Evolutionary conservation across 1,140 invertebrate species (phyloP), one percentile per base, ranked within the genome.

Genomic region (Thaumatotibia leucotreta): DNA sequence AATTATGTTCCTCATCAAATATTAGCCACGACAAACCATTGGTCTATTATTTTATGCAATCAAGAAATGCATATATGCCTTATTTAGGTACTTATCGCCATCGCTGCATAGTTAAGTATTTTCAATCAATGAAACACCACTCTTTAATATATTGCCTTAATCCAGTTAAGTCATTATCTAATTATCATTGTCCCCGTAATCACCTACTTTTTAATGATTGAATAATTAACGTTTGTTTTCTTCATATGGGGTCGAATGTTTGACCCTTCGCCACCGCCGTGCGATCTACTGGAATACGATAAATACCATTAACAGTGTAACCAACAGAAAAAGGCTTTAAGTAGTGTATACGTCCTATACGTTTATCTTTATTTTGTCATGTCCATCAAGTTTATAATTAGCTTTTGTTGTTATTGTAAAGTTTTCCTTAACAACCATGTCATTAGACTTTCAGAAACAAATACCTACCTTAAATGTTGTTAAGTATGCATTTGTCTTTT

Each of bases 221-320:
- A 58, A 58, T 58, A 58, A 29, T 29, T 14, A 58, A 58, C 52
- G 24, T 14, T 24, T 58, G 52, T 58, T 58, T 58, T 58, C 24
- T 58, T 58, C 52, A 58, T n/a, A 11, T 31, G 52, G 24, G 27
- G 52, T 27, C n/a, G 29, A 58, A 27, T 58, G 1, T 11, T 29
- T 27, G 14, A 58, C 52, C 52, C n/a, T 24, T 24, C 9, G 23
- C n/a, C 14, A 31, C 5, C 24, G 23, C n/a, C 52, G 39, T 17
- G 1, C 52, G 20, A 23, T 54, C 9, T 23, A 5, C 17, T 27
- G 23, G 52, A 31, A 58, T 58, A 29, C n/a, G 14, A 58, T 58
- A 24, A 58, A 58, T 58, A 58, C 14, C 24, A 27, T 58, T 58
- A 29, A 31, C 23, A n/a, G 11, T 14, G n/a, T 29, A 58, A 27